Conservation (phyloP, 2,113 vertebrate species). For the Oxygymnocypris stewartii region DNA sequence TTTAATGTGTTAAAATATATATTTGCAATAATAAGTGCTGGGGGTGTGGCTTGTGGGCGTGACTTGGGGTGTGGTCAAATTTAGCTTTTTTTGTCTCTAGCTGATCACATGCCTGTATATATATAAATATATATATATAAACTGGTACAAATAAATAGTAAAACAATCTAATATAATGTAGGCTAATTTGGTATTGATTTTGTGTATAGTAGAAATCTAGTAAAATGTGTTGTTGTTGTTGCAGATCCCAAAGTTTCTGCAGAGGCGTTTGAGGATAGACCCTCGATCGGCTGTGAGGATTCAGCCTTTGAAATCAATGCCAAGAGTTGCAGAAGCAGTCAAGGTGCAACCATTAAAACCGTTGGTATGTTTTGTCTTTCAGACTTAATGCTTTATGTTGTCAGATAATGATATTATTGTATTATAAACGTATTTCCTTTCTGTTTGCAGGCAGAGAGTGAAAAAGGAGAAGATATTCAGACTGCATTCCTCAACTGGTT, state of each 20-base stretch:
- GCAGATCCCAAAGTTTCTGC: constrained; percentile 83
- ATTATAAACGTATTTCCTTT: not conserved
- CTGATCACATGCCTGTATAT: too few species aligned
- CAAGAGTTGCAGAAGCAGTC: constrained; percentile 80
- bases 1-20: too few species aligned
- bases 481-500: constrained; percentile 84
- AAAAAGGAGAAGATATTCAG: constrained; percentile 79
- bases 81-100: too few species aligned
- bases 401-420: not conserved
- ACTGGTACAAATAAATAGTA: not conserved
- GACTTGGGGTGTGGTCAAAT: too few species aligned
- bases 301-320: constrained; percentile 76
- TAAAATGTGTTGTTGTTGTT: not conserved
- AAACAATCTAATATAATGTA: not conserved
- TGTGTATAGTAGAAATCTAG: not conserved
- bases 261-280: constrained; percentile 75
- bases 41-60: too few species aligned
- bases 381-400: not conserved
- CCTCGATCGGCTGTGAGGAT: constrained; percentile 86
- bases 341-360: constrained; percentile 77
- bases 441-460: constrained; percentile 70
- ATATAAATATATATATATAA: too few species aligned
- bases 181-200: not conserved
- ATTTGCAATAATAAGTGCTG: too few species aligned
- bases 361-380: constrained; percentile 78